Evolutionary conservation across 1,140 invertebrate genomes (phyloP).

Genomic region (Platyscapa corneri): DNA sequence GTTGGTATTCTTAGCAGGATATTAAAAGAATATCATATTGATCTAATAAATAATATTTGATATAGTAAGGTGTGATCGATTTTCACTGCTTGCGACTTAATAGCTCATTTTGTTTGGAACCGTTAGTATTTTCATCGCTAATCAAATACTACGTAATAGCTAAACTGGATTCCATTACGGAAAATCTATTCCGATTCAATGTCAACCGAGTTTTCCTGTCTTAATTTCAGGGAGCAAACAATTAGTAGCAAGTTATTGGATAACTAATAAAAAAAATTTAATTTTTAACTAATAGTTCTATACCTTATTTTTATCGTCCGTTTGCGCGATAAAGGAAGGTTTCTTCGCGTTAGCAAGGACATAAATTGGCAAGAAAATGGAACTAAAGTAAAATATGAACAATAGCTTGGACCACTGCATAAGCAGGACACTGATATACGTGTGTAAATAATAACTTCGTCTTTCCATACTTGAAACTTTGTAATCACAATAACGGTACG

Average conservation of each 20-base stretch:
- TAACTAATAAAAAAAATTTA: not conserved
- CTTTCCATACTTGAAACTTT: not conserved
- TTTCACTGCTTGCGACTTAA: no score
- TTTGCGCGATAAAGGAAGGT: not conserved
- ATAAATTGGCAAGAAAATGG: not conserved
- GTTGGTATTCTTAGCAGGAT: no score
- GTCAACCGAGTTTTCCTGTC: not conserved
- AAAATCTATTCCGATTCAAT: not conserved
- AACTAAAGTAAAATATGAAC: not conserved
- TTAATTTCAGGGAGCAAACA: not conserved
- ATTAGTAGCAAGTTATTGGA: not conserved
- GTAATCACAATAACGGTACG: not conserved
- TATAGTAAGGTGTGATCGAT: no score
- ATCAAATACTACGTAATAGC: not conserved
- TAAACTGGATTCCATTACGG: not conserved
- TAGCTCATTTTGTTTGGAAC: no score
- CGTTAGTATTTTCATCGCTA: not conserved
- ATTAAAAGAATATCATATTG: no score
- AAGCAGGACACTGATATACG: not conserved
- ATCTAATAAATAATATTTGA: no score
- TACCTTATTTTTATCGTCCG: no score
- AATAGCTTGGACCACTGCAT: not conserved
- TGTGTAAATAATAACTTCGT: not conserved
- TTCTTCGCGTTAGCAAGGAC: not conserved
- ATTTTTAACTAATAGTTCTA: not conserved